These are phyloP conservation scores for Rhabdornis inornatus DNA, from an alignment of 2,113 vertebrate species.

Conservation along the genomic window DNA sequence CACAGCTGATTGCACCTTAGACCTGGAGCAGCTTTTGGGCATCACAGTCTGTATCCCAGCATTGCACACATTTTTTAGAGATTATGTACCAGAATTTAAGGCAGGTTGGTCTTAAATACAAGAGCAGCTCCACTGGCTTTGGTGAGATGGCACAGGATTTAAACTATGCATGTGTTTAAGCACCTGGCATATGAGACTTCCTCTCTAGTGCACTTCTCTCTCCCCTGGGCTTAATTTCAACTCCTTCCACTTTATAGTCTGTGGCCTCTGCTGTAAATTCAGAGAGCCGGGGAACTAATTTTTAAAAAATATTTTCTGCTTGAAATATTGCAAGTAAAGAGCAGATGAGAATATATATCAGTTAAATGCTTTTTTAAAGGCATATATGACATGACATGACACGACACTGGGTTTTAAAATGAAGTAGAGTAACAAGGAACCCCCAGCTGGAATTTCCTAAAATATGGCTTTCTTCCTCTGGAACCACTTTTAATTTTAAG, in stretches of 20 bases:
- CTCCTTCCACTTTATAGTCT: slow-evolving; percentile 30
- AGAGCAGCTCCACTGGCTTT: background rate
- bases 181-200: background rate
- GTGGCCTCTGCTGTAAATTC: slow-evolving; percentile 40
- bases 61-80: background rate
- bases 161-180: slow-evolving; percentile 44
- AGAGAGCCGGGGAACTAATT: background rate
- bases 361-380: slow-evolving; percentile 53
- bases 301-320: slow-evolving; percentile 51
- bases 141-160: background rate
- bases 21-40: background rate
- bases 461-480: slow-evolving; percentile 25
- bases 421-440: slow-evolving; percentile 31
- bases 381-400: background rate
- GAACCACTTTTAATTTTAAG: slow-evolving; percentile 61
- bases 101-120: background rate
- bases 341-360: slow-evolving; percentile 52
- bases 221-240: slow-evolving; percentile 50
- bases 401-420: slow-evolving; percentile 30
- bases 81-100: background rate
- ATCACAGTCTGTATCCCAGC: background rate
- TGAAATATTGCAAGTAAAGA: slow-evolving; percentile 46
- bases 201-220: background rate
- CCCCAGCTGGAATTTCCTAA: slow-evolving; percentile 31
- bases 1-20: background rate